Base-by-base conservation (phyloP, 2,888 invertebrate genomes). In the Caenorhabditis sulstoni region DNA sequence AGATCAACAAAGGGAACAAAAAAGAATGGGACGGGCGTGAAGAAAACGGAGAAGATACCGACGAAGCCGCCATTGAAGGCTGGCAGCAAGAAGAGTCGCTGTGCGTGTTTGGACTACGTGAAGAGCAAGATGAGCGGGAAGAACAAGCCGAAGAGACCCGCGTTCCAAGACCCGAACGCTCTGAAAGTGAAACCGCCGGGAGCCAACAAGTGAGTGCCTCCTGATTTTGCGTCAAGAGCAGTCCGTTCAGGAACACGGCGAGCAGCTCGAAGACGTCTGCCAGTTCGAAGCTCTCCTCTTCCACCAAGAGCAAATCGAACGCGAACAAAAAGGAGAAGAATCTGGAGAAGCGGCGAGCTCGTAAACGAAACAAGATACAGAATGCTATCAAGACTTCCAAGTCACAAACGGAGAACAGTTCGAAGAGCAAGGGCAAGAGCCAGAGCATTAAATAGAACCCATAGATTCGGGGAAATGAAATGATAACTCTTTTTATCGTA, bases 31-130 rank as follows among this genome's bases (percentile, higher is more conserved):
- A 49, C 50, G 14, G 22, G 44, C 37, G 45, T 52, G 18, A 50
- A 29, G 44, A 58, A 49, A 20, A 23, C 45, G 23, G 41, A 64
- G 47, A 64, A 58, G n/a, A 29, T 3, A 5, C 29, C 29, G 41
- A 44, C 18, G 65, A 67, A 53, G 53, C 57, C n/a, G 20, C 22
- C 18, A 66, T 59, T 5, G 35, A 62, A 62, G 18, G n/a, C n/a
- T n/a, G n/a, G n/a, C n/a, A 70, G 35, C 16, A 61, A 61, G 53
- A 71, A 50, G 22, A 37, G 22, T 4, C 47, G 57, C 23, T 78
- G 78, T 58, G 71, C 71, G 5, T 78, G 78, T 50, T 3, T 78
- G 1, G 71, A 78, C 12, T 73, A 71, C 50, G 44, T 78, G 45
- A 71, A 62, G 59, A 78, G 41, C 20, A 64, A 76, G 39, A 44